These are phyloP conservation scores for Diglossa cyanea DNA, from an alignment of 2,797 vertebrate species.

Conservation along the genomic window DNA sequence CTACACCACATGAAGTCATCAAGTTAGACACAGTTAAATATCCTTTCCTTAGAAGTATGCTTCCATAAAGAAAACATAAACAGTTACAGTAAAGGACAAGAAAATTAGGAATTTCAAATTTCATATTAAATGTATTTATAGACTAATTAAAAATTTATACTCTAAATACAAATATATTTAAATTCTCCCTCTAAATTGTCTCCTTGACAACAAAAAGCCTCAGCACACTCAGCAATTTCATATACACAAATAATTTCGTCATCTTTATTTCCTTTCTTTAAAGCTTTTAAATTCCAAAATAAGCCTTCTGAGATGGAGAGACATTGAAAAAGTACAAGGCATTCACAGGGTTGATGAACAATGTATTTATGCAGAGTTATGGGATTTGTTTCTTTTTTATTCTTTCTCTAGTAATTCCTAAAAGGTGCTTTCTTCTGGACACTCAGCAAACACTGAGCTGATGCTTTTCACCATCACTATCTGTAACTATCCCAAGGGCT, in stretches of 20 bases:
- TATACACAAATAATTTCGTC: not conserved
- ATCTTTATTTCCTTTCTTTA: not conserved
- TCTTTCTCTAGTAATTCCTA: not conserved
- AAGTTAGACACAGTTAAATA: not conserved
- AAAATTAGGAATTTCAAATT: not conserved
- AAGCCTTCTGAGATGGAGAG: not conserved
- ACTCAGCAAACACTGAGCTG: not conserved
- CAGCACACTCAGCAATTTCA: not conserved
- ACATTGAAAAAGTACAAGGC: not conserved
- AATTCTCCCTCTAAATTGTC: not conserved
- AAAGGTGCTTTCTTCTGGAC: not conserved
- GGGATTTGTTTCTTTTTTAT: not conserved
- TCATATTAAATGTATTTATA: not conserved
- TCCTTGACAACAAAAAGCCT: not conserved
- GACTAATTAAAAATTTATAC: not conserved
- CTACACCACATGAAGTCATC: not conserved
- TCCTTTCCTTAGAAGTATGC: not conserved
- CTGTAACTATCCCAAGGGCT: not conserved
- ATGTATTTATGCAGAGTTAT: not conserved
- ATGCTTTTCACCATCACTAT: not conserved
- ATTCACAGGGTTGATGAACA: not conserved
- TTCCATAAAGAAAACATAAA: not conserved
- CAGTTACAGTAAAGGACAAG: not conserved
- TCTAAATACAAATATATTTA: not conserved
- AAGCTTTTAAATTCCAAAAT: not conserved